Evolutionary conservation across 2,888 invertebrate genomes (phyloP).

Genomic region (Drosophila borealis): DNA sequence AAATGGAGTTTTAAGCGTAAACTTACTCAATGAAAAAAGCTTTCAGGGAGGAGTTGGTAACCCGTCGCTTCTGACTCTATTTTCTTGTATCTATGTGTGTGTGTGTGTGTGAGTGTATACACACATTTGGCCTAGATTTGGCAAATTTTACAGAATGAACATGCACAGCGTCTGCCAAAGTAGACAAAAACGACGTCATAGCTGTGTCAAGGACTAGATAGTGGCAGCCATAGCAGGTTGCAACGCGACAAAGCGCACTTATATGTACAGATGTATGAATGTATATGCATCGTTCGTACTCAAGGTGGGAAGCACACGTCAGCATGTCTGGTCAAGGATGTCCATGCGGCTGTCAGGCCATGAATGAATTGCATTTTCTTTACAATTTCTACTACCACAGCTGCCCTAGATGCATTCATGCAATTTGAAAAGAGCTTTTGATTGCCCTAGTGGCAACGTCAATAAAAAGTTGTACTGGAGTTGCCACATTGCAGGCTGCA

Average conservation of each 20-base stretch:
- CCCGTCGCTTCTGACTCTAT: conserved; percentile 20
- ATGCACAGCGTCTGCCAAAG: conserved; percentile 29
- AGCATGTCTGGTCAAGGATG: conserved; percentile 67
- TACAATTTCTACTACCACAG: conserved; percentile 24
- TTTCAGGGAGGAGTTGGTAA: conserved; percentile 46
- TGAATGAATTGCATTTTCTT: conserved; percentile 60
- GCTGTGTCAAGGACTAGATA: conserved; percentile 69
- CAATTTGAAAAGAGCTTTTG: conserved; percentile 21
- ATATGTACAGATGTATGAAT: conserved; percentile 14
- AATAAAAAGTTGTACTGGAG: conserved; percentile 23
- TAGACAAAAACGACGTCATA: conserved; percentile 63
- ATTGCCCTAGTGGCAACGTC: conserved; percentile 26
- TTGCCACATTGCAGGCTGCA: conserved; percentile 36
- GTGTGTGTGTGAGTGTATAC: conserved; percentile 32
- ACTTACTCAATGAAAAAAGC: conserved; percentile 78
- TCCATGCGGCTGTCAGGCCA: conserved; percentile 35
- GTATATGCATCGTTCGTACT: conserved; percentile 24
- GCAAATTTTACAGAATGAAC: conserved; percentile 73
- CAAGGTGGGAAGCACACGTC: conserved; percentile 64
- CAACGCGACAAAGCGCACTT: conserved; percentile 30
- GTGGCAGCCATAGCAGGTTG: conserved; percentile 30
- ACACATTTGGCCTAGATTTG: conserved; percentile 72
- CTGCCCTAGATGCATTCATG: conserved; percentile 7
- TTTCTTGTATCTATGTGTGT: conserved; percentile 6
- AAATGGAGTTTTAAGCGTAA: conserved; percentile 58